Evolutionary conservation across 2,888 invertebrate genomes (phyloP).

Genomic region (Cremastinae sp.): DNA sequence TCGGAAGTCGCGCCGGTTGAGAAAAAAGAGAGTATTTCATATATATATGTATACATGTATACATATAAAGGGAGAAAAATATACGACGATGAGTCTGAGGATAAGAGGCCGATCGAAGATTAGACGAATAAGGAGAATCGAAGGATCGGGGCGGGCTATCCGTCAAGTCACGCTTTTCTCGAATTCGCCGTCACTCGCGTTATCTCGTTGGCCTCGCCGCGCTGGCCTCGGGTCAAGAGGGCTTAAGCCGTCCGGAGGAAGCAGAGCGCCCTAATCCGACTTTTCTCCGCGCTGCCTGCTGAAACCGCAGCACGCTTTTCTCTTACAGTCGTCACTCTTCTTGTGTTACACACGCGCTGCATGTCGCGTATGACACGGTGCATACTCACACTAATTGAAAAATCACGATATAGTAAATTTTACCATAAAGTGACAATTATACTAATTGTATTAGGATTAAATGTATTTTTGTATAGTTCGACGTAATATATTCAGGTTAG

Average conservation of each 20-base stretch:
- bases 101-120: background rate
- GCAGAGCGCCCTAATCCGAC: conserved; percentile 59
- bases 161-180: conserved; percentile 26
- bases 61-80: background rate
- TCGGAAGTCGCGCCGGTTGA: too few relatives aligned
- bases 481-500: too few relatives aligned
- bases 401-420: too few relatives aligned
- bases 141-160: conserved; percentile 20
- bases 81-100: conserved; percentile 23
- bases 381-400: background rate
- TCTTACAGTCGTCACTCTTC: conserved; percentile 43
- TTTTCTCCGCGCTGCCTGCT: conserved; percentile 31
- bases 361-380: conserved; percentile 1
- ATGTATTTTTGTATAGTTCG: too few relatives aligned
- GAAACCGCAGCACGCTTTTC: conserved; percentile 26
- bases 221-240: conserved; percentile 57
- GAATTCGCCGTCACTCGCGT: conserved; percentile 49
- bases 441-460: too few relatives aligned
- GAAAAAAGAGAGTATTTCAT: background rate
- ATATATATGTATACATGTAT: background rate
- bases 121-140: conserved; percentile 11
- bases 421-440: too few relatives aligned
- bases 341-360: conserved; percentile 34
- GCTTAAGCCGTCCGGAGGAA: conserved; percentile 57
- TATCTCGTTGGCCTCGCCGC: conserved; percentile 57